phyloP scores from a whole-genome alignment of 2,888 invertebrate genomes.

The Lycocerus yunnanus region DNA sequence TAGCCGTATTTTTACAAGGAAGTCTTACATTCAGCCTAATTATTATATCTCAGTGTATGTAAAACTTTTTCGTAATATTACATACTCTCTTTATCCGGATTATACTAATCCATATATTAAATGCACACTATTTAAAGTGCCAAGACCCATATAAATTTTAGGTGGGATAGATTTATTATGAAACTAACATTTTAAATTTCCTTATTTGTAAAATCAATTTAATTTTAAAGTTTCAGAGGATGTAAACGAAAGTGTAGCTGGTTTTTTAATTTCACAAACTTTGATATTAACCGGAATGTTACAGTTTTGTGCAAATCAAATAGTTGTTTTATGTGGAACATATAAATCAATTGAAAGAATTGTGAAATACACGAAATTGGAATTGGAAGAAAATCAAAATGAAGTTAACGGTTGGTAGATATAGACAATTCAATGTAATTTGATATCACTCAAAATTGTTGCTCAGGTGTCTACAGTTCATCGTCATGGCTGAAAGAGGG shows the following conservation, averaged over 20 bases:
- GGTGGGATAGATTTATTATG: too few relatives aligned
- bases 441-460: not conserved
- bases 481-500: constrained; percentile 74
- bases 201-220: too few relatives aligned
- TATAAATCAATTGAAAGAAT: constrained; percentile 84
- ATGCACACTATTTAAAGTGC: too few relatives aligned
- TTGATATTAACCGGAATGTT: constrained; percentile 64
- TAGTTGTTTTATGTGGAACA: constrained; percentile 79
- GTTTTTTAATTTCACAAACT: constrained; percentile 68
- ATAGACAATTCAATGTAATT: not conserved
- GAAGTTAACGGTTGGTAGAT: constrained; percentile 46
- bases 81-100: too few relatives aligned
- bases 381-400: constrained; percentile 63
- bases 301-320: constrained; percentile 82
- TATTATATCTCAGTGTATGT: constrained; percentile 57
- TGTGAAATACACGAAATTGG: constrained; percentile 74
- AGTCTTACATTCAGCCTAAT: constrained; percentile 67
- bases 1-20: constrained; percentile 65
- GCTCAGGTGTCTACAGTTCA: constrained; percentile 49
- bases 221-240: not conserved
- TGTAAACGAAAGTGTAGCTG: constrained; percentile 62
- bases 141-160: too few relatives aligned
- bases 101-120: too few relatives aligned
- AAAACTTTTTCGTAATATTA: constrained; percentile 24
- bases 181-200: too few relatives aligned